These are phyloP conservation scores for Mythimna impura DNA, from an alignment of 2,888 invertebrate genomes.

Conservation along the genomic window DNA sequence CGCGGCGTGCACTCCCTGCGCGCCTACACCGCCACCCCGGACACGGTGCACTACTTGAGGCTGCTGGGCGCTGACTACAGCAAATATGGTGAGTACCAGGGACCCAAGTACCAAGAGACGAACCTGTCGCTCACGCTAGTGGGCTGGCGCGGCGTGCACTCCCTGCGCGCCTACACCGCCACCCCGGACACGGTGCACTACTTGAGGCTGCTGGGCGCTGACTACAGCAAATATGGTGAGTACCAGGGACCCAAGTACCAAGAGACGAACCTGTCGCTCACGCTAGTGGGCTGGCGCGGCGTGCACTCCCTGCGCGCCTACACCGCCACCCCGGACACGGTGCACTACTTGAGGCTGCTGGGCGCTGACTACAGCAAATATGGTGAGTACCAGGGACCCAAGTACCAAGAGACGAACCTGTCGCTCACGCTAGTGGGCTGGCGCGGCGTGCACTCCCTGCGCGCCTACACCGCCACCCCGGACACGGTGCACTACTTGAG, in stretches of 20 bases:
- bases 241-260: too few species aligned
- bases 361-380: conserved; percentile 94
- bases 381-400: too few species aligned
- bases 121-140: conserved; percentile 89
- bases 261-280: conserved; percentile 55
- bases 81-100: not conserved
- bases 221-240: conserved; percentile 89
- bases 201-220: conserved; percentile 95
- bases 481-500: conserved; percentile 97
- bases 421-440: conserved; percentile 94
- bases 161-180: conserved; percentile 96
- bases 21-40: conserved; percentile 96
- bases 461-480: conserved; percentile 96
- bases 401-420: too few species aligned
- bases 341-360: conserved; percentile 96
- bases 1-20: conserved; percentile 96
- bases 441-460: conserved; percentile 96
- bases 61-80: conserved; percentile 96
- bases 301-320: conserved; percentile 96
- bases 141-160: conserved; percentile 97
- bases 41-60: conserved; percentile 96
- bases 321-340: conserved; percentile 95
- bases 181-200: conserved; percentile 96
- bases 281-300: conserved; percentile 97
- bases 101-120: too few species aligned